A percentile compares a stretch with the other conserved stretches of the same genome.
Evolutionary conservation across 2,797 vertebrate species (phyloP).

Genomic region (Meda fulgida): DNA sequence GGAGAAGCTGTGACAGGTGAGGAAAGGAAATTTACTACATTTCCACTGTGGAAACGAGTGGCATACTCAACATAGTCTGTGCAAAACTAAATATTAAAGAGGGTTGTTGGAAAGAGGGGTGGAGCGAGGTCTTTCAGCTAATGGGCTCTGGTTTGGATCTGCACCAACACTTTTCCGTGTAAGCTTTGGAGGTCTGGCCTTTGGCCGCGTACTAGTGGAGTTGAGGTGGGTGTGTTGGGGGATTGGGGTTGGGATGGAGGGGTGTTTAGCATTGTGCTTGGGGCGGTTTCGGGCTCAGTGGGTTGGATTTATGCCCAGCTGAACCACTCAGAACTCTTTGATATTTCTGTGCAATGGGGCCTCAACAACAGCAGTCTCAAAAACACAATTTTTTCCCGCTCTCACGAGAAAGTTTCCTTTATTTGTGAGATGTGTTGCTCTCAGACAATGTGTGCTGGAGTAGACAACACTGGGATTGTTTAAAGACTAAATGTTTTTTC

Average conservation of each 20-base stretch:
- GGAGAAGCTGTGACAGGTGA: constrained; percentile 13
- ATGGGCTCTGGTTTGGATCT: constrained; percentile 69
- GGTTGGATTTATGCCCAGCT: constrained; percentile 63
- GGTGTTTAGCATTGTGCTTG: constrained; percentile 53
- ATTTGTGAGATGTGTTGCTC: constrained; percentile 29
- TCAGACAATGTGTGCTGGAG: constrained; percentile 16
- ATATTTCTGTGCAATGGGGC: constrained; percentile 64
- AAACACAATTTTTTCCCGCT: constrained; percentile 34
- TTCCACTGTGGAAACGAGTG: constrained; percentile 6
- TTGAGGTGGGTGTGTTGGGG: constrained; percentile 31
- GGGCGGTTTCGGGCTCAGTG: constrained; percentile 55
- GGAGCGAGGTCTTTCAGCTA: constrained; percentile 55
- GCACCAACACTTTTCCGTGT: constrained; percentile 70
- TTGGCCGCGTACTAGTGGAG: constrained; percentile 56
- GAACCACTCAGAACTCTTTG: constrained; percentile 65
- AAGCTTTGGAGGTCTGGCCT: constrained; percentile 70
- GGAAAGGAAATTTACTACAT: constrained; percentile 25
- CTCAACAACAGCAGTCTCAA: constrained; percentile 51
- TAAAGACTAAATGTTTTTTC: constrained; percentile 11
- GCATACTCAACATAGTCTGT: constrained; percentile 33
- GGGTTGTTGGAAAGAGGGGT: constrained; percentile 40
- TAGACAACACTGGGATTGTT: constrained; percentile 31
- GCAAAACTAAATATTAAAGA: constrained; percentile 50
- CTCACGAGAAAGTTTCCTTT: constrained; percentile 49
- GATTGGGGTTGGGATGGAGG: constrained; percentile 12